Evolutionary conservation across 2,797 vertebrate genomes (phyloP), one percentile per base, ranked within the genome.

Genomic region (Diplodus puntazzo): DNA sequence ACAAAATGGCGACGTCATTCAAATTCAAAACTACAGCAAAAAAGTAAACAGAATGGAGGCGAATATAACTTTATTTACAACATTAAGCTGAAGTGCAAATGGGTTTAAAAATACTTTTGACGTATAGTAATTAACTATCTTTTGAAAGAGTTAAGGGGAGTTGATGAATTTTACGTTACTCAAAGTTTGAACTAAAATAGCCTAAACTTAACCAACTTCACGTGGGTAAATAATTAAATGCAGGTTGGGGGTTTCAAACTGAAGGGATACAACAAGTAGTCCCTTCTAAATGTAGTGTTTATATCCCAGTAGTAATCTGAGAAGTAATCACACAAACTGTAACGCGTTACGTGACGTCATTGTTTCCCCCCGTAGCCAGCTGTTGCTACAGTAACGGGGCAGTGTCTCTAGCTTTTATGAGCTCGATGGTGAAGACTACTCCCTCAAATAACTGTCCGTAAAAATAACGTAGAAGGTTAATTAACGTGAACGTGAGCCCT

Each of bases 311-410:
- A 30, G 42, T 79, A 71, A 71, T 45, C 12, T 16, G 0, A 16
- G 62, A 73, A 65, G 74, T 74, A 65, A 59, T 74, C n/a, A n/a
- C 16, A 2, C 17, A n/a, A 65, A 81, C 13, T 43, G 27, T 66
- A 30, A 67, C 20, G 49, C 52, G 13, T 55, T 58, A 58, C 72
- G 27, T 23, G 2, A 0, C 59, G 11, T 57, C 17, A 52, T 58
- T 69, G 57, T 68, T 74, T 61, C 60, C 21, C 34, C 14, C 11
- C 2, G 3, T 16, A 2, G 23, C n/a, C 25, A 14, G 4, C 13
- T 74, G 83, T 76, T 83, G 54, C 63, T 17, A 74, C 45, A 69
- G 68, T 52, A 30, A 66, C 53, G 59, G 50, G 50, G 25, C 50
- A 49, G 49, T 5, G 10, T 21, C 27, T 5, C 8, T 30, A 17